Evolutionary conservation across 2,113 vertebrate species (phyloP).

Genomic region (Aleadryas rufinucha): DNA sequence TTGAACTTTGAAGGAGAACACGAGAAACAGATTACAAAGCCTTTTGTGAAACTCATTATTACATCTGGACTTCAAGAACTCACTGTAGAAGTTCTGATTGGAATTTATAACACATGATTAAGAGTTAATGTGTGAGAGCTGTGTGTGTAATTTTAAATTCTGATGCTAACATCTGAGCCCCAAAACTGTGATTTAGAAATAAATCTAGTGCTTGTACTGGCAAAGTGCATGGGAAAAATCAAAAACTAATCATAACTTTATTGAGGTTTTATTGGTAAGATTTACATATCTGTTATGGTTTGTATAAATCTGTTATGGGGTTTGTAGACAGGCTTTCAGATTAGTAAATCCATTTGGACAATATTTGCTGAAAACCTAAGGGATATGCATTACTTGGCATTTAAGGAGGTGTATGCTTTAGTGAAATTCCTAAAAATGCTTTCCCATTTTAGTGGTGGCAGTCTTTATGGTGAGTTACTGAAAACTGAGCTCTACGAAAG

Average conservation of each 20-base stretch:
- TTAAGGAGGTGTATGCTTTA: not conserved
- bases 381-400: not conserved
- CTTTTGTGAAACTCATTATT: slow-evolving; percentile 37
- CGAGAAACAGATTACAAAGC: not conserved
- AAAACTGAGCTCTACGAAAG: not conserved
- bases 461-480: not conserved
- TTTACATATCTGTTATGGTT: not conserved
- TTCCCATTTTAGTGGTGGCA: not conserved
- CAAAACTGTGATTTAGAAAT: not conserved
- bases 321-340: not conserved
- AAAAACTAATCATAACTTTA: slow-evolving; percentile 22
- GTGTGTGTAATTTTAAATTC: slow-evolving; percentile 7
- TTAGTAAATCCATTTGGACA: slow-evolving; percentile 10
- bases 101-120: slow-evolving; percentile 15
- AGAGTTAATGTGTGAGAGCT: not conserved
- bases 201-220: not conserved
- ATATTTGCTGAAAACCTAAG: not conserved
- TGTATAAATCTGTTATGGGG: slow-evolving; percentile 3
- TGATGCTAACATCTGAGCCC: not conserved
- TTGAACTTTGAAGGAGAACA: not conserved
- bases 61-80: slow-evolving; percentile 29
- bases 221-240: not conserved
- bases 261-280: not conserved
- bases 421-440: not conserved
- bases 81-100: not conserved